These are phyloP conservation scores for Seira sanloemensis DNA, from an alignment of 2,888 invertebrate genomes.

Conservation along the genomic window DNA sequence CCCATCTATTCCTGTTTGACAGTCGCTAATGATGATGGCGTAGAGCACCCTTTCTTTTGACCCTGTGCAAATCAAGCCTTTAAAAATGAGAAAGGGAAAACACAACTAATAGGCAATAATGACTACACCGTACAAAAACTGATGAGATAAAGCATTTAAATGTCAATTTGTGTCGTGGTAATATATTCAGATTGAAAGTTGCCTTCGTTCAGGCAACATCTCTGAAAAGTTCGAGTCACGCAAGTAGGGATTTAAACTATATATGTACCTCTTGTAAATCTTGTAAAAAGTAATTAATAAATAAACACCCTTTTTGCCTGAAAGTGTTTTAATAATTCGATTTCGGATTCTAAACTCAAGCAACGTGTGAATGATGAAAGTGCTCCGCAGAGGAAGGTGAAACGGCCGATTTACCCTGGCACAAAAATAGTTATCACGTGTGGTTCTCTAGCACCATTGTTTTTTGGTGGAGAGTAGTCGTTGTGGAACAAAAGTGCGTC, in stretches of 20 bases:
- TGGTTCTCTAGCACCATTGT: background rate
- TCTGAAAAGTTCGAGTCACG: constrained; percentile 18
- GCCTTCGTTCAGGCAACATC: constrained; percentile 39
- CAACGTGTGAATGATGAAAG: too few species aligned
- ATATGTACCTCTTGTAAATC: too few species aligned
- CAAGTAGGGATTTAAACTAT: background rate
- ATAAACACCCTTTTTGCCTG: background rate
- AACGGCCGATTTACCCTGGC: background rate
- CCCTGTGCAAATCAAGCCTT: constrained; percentile 37
- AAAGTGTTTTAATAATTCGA: constrained; percentile 14
- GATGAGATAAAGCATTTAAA: background rate
- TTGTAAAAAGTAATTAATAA: background rate
- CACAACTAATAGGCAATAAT: background rate
- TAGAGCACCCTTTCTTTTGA: constrained; percentile 32
- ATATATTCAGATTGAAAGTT: constrained; percentile 42
- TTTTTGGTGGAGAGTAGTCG: background rate
- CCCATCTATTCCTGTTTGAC: constrained; percentile 21
- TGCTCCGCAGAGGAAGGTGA: too few species aligned
- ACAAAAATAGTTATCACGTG: background rate
- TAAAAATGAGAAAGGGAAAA: constrained; percentile 15
- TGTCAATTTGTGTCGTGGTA: background rate
- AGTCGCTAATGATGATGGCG: constrained; percentile 36
- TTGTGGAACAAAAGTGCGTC: background rate
- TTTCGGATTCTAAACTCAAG: background rate
- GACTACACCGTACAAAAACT: background rate